Conservation (phyloP, 2,113 vertebrate species). For the Glaucomys volans region DNA sequence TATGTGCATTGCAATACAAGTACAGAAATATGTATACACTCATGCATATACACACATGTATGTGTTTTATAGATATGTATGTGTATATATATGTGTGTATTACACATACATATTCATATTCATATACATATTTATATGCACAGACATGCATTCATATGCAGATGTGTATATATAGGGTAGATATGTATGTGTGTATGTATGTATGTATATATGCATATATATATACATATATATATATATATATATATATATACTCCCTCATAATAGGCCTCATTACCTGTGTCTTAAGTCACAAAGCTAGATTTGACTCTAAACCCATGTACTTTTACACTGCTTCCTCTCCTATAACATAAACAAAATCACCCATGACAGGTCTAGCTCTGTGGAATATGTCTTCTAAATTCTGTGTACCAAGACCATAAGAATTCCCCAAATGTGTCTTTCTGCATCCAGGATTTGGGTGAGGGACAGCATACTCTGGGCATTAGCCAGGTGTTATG, state of each 20-base stretch:
- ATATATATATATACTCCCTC: neutral
- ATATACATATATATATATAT: too few relatives aligned
- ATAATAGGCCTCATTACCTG: neutral
- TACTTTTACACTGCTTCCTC: neutral
- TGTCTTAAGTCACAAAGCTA: neutral
- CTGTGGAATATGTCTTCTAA: neutral
- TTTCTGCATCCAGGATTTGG: neutral
- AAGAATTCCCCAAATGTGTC: neutral
- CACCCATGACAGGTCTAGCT: neutral
- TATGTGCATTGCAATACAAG: neutral
- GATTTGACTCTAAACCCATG: neutral
- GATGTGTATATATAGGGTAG: neutral
- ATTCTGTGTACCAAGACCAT: neutral
- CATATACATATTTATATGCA: neutral
- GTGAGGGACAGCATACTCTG: neutral
- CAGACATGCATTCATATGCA: too few relatives aligned
- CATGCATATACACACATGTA: too few relatives aligned
- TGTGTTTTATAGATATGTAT: neutral
- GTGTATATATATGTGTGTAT: neutral
- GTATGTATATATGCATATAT: neutral
- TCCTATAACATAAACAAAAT: neutral
- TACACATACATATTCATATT: neutral
- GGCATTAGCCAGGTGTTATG: too few relatives aligned
- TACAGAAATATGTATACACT: too few relatives aligned
- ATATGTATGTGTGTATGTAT: neutral